phyloP scores from a whole-genome alignment of 2,888 invertebrate species.

The Zaprionus lineosus region DNA sequence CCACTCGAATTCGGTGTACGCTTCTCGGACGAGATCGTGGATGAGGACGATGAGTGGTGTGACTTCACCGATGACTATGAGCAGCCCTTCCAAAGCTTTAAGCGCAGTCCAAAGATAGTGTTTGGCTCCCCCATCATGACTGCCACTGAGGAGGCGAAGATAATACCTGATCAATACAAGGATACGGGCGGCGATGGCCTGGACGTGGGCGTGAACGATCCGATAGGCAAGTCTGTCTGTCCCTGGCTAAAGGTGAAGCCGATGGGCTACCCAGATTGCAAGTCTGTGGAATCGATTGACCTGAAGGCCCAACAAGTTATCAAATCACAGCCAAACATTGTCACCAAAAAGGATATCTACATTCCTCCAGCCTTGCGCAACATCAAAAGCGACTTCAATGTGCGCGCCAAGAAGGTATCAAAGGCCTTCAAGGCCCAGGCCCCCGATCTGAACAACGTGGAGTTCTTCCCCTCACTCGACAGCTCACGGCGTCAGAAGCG shows the following conservation, averaged over 20 bases:
- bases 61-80: constrained; percentile 58
- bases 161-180: constrained; percentile 14
- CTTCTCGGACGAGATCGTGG: constrained; percentile 24
- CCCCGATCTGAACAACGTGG: constrained; percentile 57
- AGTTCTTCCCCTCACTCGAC: constrained; percentile 52
- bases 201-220: constrained; percentile 37
- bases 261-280: background rate
- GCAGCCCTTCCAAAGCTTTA: constrained; percentile 25
- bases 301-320: background rate
- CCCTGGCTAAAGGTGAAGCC: constrained; percentile 49
- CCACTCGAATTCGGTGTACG: constrained; percentile 33
- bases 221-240: constrained; percentile 16
- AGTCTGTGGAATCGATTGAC: background rate
- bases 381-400: constrained; percentile 38
- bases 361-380: constrained; percentile 65
- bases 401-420: constrained; percentile 22
- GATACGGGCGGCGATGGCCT: constrained; percentile 60
- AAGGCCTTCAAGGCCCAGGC: constrained; percentile 50
- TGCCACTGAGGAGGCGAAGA: constrained; percentile 4
- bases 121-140: constrained; percentile 1
- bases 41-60: constrained; percentile 56
- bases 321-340: constrained; percentile 1
- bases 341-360: constrained; percentile 32
- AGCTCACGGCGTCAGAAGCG: constrained; percentile 40
- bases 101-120: constrained; percentile 19